phyloP scores from a whole-genome alignment of 2,797 vertebrate genomes.

The Sciurus vulgaris region DNA sequence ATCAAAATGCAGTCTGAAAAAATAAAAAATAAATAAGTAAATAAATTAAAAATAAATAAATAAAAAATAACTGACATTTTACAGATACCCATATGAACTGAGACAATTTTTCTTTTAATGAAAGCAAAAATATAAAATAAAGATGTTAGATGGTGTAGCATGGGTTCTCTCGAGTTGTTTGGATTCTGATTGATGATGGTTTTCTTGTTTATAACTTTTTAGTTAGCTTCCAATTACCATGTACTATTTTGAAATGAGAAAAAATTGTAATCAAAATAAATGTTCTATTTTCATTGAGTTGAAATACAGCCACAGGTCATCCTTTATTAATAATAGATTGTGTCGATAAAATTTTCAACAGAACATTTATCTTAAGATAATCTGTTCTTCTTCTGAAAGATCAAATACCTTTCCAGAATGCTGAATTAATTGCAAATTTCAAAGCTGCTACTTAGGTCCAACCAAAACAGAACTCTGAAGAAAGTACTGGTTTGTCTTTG shows the following conservation, averaged over 20 bases:
- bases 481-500: neutral
- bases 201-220: neutral
- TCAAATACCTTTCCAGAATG: neutral
- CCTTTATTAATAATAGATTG: conserved; percentile 53
- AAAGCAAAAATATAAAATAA: neutral
- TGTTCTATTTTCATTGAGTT: neutral
- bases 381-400: neutral
- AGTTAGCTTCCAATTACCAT: neutral
- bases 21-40: too few species aligned
- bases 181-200: neutral
- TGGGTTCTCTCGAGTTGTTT: neutral
- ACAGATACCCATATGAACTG: neutral
- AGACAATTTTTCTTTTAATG: neutral
- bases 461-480: neutral
- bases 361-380: conserved; percentile 21
- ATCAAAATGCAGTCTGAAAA: too few species aligned
- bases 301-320: neutral
- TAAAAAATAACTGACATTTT: neutral
- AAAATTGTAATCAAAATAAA: neutral
- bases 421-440: neutral
- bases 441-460: neutral
- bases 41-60: too few species aligned
- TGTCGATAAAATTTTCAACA: conserved; percentile 5
- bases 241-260: neutral
- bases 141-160: neutral